A percentile compares a stretch with the other conserved stretches of the same genome.
Evolutionary conservation across 2,888 invertebrate genomes (phyloP).

Genomic region (Coenonympha arcania): DNA sequence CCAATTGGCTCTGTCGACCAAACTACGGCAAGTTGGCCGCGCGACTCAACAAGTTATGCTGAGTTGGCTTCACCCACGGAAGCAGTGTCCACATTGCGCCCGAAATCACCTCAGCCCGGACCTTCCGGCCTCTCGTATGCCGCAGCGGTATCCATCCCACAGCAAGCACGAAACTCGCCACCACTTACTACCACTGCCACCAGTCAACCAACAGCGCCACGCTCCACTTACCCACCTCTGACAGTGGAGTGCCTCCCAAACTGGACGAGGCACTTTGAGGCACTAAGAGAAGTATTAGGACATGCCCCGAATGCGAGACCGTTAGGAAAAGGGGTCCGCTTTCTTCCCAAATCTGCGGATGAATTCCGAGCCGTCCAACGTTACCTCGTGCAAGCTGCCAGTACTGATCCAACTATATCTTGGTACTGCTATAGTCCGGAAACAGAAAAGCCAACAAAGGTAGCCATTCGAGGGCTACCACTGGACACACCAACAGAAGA

Average conservation of each 20-base stretch:
- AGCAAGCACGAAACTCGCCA: too few relatives aligned
- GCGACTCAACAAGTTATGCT: not conserved
- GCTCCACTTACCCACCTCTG: not conserved
- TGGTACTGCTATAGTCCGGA: too few relatives aligned
- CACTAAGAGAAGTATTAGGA: not conserved
- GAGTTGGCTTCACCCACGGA: not conserved
- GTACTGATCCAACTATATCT: too few relatives aligned
- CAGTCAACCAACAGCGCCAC: too few relatives aligned
- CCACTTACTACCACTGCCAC: not conserved
- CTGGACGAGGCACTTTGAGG: too few relatives aligned
- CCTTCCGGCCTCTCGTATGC: not conserved
- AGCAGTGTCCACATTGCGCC: not conserved
- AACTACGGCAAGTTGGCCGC: not conserved
- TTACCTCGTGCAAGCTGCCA: too few relatives aligned
- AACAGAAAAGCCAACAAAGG: too few relatives aligned
- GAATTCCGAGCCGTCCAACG: not conserved
- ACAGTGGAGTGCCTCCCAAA: not conserved
- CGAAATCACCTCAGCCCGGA: not conserved
- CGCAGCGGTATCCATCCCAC: not conserved
- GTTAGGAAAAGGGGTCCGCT: not conserved
- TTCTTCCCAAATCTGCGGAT: not conserved
- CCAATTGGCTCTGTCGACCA: not conserved
- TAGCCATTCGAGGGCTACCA: too few relatives aligned
- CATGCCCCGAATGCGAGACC: not conserved
- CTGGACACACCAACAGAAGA: too few relatives aligned